Evolutionary conservation across 2,113 vertebrate species (phyloP), one percentile per base, ranked within the genome.

Genomic region (Paedocypris sp.): DNA sequence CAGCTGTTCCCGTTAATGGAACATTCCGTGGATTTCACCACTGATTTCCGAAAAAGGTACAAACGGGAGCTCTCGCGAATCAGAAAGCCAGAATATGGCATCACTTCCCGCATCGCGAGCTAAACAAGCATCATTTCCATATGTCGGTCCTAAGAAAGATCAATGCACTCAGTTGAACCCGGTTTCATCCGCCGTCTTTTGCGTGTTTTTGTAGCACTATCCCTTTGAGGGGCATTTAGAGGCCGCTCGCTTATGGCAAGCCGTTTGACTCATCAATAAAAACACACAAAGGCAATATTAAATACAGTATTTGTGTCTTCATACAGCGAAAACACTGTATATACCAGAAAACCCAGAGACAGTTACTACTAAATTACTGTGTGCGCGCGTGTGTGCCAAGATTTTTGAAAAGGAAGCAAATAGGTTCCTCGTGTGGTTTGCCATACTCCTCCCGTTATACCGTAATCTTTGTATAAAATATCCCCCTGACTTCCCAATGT

Each of bases 11-110:
- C 46, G 73, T 75, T 60, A 74, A 75, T 84, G 81, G 80, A 80
- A 80, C 83, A 80, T 81, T 85, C 81, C 83, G 79, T 79, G 80
- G 83, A 54, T 80, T 82, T 80, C 76, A 85, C 82, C 83, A 84
- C 75, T 76, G 64, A 50, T 64, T 63, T 52, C 18, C 59, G 69
- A 22, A 66, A 57, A 80, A 81, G 80, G 76, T 77, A 67, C 63
- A 67, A 38, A 64, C 59, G 62, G 66, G 1, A 36, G n/a, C 50
- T 42, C 12, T 11, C 19, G n/a, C 12, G 15, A 50, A n/a, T 12
- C 16, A 33, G 16, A 15, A 18, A 23, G 4, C 18, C 26, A 8
- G 16, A 52, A 33, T 7, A 4, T 25, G 13, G 6, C 41, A 16
- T 25, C 5, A 13, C 25, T 57, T 7, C 31, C 20, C 26, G 49